phyloP scores from a whole-genome alignment of 2,888 invertebrate genomes.

The Dugesia japonica region DNA sequence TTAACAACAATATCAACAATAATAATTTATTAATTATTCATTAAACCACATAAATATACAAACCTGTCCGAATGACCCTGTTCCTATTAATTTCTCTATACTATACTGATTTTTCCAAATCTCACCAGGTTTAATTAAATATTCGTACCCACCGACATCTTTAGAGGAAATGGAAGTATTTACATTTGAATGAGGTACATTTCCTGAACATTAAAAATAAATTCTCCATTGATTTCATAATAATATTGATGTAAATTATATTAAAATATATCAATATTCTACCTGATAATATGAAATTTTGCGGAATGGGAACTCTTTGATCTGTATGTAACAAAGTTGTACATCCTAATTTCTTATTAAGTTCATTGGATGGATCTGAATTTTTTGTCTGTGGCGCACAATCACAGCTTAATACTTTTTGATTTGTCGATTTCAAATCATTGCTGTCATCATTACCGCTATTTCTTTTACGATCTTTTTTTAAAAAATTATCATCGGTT shows the following conservation, averaged over 20 bases:
- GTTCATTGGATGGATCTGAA: slow-evolving; percentile 6
- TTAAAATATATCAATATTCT: neutral
- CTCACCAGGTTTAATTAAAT: slow-evolving; percentile 61
- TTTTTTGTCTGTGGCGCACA: neutral
- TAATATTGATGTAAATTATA: too few relatives aligned
- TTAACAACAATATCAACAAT: too few relatives aligned
- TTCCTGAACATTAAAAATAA: neutral
- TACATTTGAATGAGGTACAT: slow-evolving; percentile 10
- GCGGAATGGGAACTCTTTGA: slow-evolving; percentile 16
- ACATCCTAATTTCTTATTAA: neutral
- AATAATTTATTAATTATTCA: too few relatives aligned
- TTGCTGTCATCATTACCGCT: neutral
- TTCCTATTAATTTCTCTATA: slow-evolving; percentile 93
- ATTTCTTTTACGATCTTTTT: slow-evolving; percentile 15
- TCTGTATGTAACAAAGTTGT: neutral
- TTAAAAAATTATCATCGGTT: slow-evolving; percentile 9
- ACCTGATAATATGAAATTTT: slow-evolving; percentile 9
- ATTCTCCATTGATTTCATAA: too few relatives aligned
- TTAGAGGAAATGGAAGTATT: slow-evolving; percentile 20
- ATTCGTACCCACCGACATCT: slow-evolving; percentile 8
- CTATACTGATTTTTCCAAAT: slow-evolving; percentile 97
- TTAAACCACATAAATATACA: too few relatives aligned
- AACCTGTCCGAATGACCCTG: slow-evolving; percentile 64
- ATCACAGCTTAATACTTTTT: slow-evolving; percentile 20
- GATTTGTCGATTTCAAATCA: neutral